Conservation (phyloP, 2,113 vertebrate genomes). For the Cyprinodon variegatus region DNA sequence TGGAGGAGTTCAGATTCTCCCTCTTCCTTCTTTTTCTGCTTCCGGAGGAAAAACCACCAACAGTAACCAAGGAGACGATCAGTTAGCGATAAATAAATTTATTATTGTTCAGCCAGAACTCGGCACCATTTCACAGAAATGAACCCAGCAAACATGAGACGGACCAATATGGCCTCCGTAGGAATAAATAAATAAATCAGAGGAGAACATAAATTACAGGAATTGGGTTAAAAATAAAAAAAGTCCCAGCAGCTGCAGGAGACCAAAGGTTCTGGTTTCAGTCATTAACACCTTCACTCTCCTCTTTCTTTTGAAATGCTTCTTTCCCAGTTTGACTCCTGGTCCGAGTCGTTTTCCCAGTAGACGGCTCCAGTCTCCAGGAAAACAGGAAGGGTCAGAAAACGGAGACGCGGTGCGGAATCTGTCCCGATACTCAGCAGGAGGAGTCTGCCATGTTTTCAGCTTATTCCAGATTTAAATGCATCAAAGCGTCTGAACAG, state of each 20-base stretch:
- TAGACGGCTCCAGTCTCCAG: neutral
- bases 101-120: constrained; percentile 83
- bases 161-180: constrained; percentile 89
- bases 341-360: neutral
- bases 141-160: constrained; percentile 70
- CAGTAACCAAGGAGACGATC: neutral
- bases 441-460: neutral
- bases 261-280: neutral
- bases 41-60: neutral
- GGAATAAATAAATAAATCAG: constrained; percentile 80
- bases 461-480: neutral
- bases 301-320: neutral
- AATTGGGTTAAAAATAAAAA: neutral
- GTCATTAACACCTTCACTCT: neutral
- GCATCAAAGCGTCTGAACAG: no score
- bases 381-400: neutral
- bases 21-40: neutral
- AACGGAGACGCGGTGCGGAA: neutral
- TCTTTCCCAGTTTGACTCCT: neutral
- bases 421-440: neutral
- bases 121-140: constrained; percentile 95
- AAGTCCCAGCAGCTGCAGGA: neutral
- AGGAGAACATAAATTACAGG: constrained; percentile 48
- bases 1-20: neutral
- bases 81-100: constrained; percentile 74